Base-by-base conservation (phyloP, 2,888 invertebrate genomes). In the Prenolepis imparis region DNA sequence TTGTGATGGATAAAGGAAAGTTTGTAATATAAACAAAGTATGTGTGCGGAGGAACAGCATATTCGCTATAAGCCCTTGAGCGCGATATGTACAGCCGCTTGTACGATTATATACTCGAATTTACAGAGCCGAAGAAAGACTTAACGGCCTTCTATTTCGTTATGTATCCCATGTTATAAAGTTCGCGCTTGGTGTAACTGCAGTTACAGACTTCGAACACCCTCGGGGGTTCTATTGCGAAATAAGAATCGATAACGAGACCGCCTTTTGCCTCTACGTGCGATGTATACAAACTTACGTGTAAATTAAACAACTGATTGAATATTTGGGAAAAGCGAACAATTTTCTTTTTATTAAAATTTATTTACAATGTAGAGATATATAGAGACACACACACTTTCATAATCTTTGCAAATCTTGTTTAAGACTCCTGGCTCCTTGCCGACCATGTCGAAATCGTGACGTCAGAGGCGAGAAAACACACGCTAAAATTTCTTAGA, bases 1-100 rank as follows among this genome's bases (percentile, higher is more conserved):
- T 61, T 63, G 15, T 61, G n/a, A 74, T 44, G 39, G 24, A 74
- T 52, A 52, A 74, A 61, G 61, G 61, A 28, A 44, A 32, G n/a
- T 59, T 61, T 11, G 41, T 36, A 24, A 41, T 73, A 39, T 18
- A 39, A n/a, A 68, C 68, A 48, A 57, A 41, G 24, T 57, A 8
- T n/a, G 18, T 64, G 0, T 8, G 21, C 9, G 11, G 5, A 36
- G 32, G 21, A 68, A 68, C 52, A 11, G 11, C 32, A 52, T 48
- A 48, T 11, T n/a, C n/a, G n/a, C 11, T 70, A 24, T 36, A 72
- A 36, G 18, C 21, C 4, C 32, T 52, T 12, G 12, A 55, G 36
- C 8, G 32, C 8, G 9, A 9, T 72, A 12, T 18, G 41, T 24
- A 41, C 9, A 24, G 3, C 8, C 55, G 3, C 15, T 59, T 66